Evolutionary conservation across 2,797 vertebrate species (phyloP).

Genomic region (Eidolon dupreanum): DNA sequence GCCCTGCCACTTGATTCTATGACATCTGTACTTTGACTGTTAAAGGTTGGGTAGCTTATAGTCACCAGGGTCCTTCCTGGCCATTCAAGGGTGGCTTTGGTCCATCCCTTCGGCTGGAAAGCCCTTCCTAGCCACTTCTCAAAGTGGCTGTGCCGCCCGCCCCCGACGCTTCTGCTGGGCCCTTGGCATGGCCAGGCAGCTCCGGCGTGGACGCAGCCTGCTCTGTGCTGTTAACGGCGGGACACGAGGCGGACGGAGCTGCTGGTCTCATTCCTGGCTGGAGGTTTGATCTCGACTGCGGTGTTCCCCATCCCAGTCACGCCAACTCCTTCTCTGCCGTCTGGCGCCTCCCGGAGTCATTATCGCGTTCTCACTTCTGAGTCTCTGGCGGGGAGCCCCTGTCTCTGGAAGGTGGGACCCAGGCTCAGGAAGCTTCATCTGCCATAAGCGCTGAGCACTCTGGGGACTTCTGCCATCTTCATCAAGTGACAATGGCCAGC

Average conservation of each 20-base stretch:
- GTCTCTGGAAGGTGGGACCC: not conserved
- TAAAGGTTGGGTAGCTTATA: rapidly evolving
- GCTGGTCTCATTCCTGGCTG: too few species aligned
- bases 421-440: not conserved
- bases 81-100: rapidly evolving
- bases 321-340: too few species aligned
- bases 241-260: not conserved
- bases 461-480: not conserved
- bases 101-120: too few species aligned
- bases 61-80: not conserved
- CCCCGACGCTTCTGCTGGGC: not conserved
- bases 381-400: not conserved
- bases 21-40: not conserved
- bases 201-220: too few species aligned
- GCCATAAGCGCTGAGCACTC: too few species aligned
- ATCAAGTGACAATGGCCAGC: not conserved
- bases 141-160: not conserved
- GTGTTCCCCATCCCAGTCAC: too few species aligned
- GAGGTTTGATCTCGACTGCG: too few species aligned
- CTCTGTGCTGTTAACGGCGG: not conserved
- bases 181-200: not conserved
- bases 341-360: not conserved
- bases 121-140: not conserved
- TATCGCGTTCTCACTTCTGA: not conserved
- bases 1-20: not conserved